Percentiles rank a stretch among this genome's conserved stretches.
These are phyloP conservation scores for Ctenopoma kingsleyae DNA, from an alignment of 2,797 vertebrate genomes.

Conservation along the genomic window DNA sequence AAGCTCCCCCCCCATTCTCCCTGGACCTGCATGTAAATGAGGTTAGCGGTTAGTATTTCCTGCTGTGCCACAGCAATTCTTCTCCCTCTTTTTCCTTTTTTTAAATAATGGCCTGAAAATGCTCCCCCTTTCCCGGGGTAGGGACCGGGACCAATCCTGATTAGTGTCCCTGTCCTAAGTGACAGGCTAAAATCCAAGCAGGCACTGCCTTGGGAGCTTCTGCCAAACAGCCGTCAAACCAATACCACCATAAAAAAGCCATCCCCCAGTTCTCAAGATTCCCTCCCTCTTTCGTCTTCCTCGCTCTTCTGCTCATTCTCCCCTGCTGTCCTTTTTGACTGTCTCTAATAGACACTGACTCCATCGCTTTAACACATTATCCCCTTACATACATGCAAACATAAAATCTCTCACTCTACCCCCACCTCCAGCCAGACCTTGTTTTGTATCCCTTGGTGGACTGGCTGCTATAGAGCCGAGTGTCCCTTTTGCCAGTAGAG, in stretches of 20 bases:
- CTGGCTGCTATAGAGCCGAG: slow-evolving; percentile 74
- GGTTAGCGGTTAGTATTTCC: slow-evolving; percentile 84
- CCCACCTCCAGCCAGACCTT: slow-evolving; percentile 60
- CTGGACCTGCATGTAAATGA: slow-evolving; percentile 89
- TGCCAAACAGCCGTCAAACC: slow-evolving; percentile 85
- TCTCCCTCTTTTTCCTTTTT: slow-evolving; percentile 61
- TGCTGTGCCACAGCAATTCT: slow-evolving; percentile 81
- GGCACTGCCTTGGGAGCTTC: slow-evolving; percentile 78
- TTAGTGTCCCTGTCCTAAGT: slow-evolving; percentile 85
- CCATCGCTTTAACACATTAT: slow-evolving; percentile 47
- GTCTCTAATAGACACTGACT: slow-evolving; percentile 58
- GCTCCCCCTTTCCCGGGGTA: slow-evolving; percentile 74
- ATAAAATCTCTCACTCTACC: slow-evolving; percentile 59
- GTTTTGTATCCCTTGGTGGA: slow-evolving; percentile 73
- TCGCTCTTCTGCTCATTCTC: slow-evolving; percentile 61
- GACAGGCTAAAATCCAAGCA: slow-evolving; percentile 84
- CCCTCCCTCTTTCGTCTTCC: slow-evolving; percentile 47
- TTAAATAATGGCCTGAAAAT: slow-evolving; percentile 78
- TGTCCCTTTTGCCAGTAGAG: slow-evolving; percentile 81
- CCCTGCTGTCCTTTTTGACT: slow-evolving; percentile 49
- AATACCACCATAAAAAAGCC: slow-evolving; percentile 75
- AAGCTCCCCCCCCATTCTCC: slow-evolving; percentile 78
- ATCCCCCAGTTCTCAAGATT: slow-evolving; percentile 50
- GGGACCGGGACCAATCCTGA: slow-evolving; percentile 84
- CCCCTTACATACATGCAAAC: slow-evolving; percentile 52